phyloP scores from a whole-genome alignment of 2,888 invertebrate genomes.

The Scaptomyza reducta region DNA sequence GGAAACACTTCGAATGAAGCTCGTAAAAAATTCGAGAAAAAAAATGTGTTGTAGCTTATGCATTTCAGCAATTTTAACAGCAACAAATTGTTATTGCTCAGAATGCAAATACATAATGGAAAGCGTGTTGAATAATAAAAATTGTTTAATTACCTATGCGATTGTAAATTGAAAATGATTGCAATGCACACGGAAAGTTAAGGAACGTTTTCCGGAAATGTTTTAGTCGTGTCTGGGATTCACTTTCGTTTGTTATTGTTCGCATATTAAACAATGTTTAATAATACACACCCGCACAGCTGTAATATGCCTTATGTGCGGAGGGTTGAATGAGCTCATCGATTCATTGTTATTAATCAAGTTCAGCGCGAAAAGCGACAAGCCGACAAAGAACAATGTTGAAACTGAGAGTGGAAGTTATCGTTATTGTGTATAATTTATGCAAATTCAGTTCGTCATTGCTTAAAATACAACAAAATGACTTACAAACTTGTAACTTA shows the following conservation, averaged over 20 bases:
- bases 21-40: slow-evolving; percentile 19
- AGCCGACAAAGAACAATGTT: neutral
- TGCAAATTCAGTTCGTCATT: slow-evolving; percentile 3
- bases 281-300: slow-evolving; percentile 20
- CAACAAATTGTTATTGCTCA: slow-evolving; percentile 11
- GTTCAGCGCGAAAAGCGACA: slow-evolving; percentile 3
- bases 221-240: neutral
- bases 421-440: neutral
- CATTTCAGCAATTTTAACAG: slow-evolving; percentile 34
- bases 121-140: slow-evolving; percentile 11
- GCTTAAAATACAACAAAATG: neutral
- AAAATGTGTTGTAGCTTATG: slow-evolving; percentile 13
- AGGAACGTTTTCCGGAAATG: slow-evolving; percentile 3
- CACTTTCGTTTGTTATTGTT: slow-evolving; percentile 19
- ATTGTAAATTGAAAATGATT: slow-evolving; percentile 18
- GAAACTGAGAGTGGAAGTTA: slow-evolving; percentile 4
- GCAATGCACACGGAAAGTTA: slow-evolving; percentile 7
- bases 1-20: slow-evolving; percentile 33
- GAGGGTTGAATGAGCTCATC: slow-evolving; percentile 53
- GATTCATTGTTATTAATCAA: slow-evolving; percentile 39
- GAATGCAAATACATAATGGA: slow-evolving; percentile 26
- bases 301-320: slow-evolving; percentile 16
- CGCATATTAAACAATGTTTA: slow-evolving; percentile 14
- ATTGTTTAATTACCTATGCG: slow-evolving; percentile 26
- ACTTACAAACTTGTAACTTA: neutral